These are phyloP conservation scores for Oxygymnocypris stewartii DNA, from an alignment of 2,113 vertebrate species.

Conservation along the genomic window DNA sequence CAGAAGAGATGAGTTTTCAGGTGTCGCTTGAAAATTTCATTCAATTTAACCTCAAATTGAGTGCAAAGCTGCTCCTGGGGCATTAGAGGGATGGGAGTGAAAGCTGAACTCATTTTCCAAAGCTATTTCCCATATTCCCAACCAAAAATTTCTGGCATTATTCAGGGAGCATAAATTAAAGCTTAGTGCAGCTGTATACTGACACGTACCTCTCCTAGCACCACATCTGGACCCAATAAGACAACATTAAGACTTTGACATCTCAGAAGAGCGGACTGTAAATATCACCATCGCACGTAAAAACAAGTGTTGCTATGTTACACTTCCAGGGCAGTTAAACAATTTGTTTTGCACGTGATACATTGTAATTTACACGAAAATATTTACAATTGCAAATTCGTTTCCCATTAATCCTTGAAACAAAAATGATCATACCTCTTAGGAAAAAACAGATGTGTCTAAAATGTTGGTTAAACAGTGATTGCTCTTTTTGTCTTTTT, in stretches of 20 bases:
- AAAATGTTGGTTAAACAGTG: constrained; percentile 1
- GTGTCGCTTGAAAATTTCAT: too few relatives aligned
- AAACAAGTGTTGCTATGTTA: constrained; percentile 43
- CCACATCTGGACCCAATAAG: constrained; percentile 74
- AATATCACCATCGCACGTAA: constrained; percentile 54
- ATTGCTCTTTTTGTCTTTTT: neutral
- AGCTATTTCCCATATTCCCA: constrained; percentile 62
- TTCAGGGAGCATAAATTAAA: constrained; percentile 69
- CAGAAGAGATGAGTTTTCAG: too few relatives aligned
- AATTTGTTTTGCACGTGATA: neutral
- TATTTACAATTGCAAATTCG: neutral
- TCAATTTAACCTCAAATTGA: constrained; percentile 28
- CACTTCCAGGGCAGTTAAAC: neutral
- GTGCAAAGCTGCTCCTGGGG: constrained; percentile 45
- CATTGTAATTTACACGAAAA: neutral
- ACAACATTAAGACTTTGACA: constrained; percentile 59
- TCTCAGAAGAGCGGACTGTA: constrained; percentile 61
- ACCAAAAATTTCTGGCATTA: constrained; percentile 61
- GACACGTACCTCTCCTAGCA: constrained; percentile 65
- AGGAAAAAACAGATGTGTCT: neutral
- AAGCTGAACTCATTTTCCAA: constrained; percentile 62
- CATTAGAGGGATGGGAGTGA: constrained; percentile 44
- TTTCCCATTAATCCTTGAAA: neutral
- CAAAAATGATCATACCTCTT: neutral
- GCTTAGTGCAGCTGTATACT: constrained; percentile 58